Evolutionary conservation across 2,797 vertebrate species (phyloP).

Genomic region (Odontamblyopus rebecca): DNA sequence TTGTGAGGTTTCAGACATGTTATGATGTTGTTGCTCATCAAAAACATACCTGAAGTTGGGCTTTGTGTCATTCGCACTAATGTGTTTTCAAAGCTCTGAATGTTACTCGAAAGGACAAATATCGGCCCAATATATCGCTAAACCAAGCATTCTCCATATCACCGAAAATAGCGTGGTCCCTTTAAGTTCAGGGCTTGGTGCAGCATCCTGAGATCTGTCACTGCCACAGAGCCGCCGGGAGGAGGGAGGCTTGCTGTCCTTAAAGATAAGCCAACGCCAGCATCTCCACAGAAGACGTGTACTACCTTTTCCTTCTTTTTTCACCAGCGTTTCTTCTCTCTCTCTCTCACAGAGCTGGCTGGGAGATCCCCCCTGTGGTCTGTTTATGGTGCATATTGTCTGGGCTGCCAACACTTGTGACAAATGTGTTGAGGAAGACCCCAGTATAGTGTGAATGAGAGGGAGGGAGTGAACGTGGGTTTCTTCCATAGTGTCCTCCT

Average conservation of each 20-base stretch:
- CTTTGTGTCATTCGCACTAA: no score
- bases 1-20: no score
- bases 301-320: slow-evolving; percentile 6
- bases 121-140: no score
- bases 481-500: slow-evolving; percentile 11
- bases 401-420: slow-evolving; percentile 59
- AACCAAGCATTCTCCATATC: no score
- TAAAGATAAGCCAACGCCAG: slow-evolving; percentile 6
- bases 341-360: slow-evolving; percentile 12
- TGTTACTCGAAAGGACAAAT: no score
- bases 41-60: no score
- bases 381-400: slow-evolving; percentile 65
- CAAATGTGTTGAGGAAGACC: slow-evolving; percentile 57
- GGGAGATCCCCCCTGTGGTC: slow-evolving; percentile 55
- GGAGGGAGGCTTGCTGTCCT: slow-evolving; percentile 24
- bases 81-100: no score
- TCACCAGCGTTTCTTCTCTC: slow-evolving; percentile 23
- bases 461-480: neutral
- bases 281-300: slow-evolving; percentile 17
- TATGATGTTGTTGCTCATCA: no score
- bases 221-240: slow-evolving; percentile 21
- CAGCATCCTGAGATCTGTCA: neutral
- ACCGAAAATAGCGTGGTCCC: no score
- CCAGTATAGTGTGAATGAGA: slow-evolving; percentile 21
- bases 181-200: neutral